Evolutionary conservation across 2,113 vertebrate genomes (phyloP).

Genomic region (Amphilophus citrinellus): DNA sequence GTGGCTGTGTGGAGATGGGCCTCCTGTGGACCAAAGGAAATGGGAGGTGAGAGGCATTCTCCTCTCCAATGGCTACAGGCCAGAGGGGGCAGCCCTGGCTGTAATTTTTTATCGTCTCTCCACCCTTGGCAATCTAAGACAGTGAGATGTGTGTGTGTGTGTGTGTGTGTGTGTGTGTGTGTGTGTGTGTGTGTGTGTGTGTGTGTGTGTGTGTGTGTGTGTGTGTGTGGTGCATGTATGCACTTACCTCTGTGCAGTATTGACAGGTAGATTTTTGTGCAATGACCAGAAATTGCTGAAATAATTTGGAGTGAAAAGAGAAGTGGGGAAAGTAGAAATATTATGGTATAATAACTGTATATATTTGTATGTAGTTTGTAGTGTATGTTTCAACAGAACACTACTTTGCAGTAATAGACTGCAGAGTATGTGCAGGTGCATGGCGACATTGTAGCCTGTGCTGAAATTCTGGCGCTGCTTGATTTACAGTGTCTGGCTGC

Average conservation of each 20-base stretch:
- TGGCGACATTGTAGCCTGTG: conserved; percentile 53
- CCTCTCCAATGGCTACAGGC: conserved; percentile 63
- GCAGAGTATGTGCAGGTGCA: conserved; percentile 61
- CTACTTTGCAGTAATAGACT: conserved; percentile 21
- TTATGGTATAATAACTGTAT: neutral
- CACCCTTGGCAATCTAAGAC: conserved; percentile 17
- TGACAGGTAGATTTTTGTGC: neutral
- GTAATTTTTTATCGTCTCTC: conserved; percentile 59
- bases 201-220: neutral
- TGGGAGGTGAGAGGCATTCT: conserved; percentile 70
- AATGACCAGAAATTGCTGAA: neutral
- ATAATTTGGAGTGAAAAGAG: neutral
- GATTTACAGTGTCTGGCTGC: conserved; percentile 76
- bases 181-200: neutral
- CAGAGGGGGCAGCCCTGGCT: conserved; percentile 58
- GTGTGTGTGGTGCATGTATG: neutral
- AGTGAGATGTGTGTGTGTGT: neutral
- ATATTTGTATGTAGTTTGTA: neutral
- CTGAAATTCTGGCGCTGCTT: conserved; percentile 63
- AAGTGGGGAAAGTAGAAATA: neutral
- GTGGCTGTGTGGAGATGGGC: conserved; percentile 71
- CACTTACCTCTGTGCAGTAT: neutral
- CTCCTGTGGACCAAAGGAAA: conserved; percentile 79
- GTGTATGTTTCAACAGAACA: neutral
- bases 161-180: neutral